phyloP scores from a whole-genome alignment of 2,113 vertebrate genomes.

The Dasyprocta punctata region DNA sequence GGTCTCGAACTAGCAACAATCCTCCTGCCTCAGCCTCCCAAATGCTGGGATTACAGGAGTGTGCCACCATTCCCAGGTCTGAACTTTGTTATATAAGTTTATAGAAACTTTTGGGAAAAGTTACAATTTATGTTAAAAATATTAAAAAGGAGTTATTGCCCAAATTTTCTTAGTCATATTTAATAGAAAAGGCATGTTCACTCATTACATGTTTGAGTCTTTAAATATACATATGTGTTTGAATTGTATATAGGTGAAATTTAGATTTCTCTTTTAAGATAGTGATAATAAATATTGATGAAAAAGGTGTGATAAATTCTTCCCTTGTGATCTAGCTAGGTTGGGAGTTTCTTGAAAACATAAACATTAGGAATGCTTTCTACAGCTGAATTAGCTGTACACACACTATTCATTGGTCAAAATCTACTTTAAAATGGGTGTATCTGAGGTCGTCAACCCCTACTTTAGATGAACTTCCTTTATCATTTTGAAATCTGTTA shows the following conservation, averaged over 20 bases:
- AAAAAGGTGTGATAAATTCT: neutral
- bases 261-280: conserved; percentile 28
- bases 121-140: conserved; percentile 41
- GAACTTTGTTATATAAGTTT: neutral
- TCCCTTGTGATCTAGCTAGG: neutral
- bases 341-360: neutral
- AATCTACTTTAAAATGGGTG: neutral
- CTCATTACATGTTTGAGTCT: neutral
- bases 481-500: neutral
- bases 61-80: neutral
- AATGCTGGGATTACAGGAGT: too few relatives aligned
- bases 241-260: neutral
- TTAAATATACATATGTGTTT: conserved; percentile 37
- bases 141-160: neutral
- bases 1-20: too few relatives aligned
- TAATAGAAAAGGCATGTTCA: neutral
- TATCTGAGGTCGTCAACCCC: neutral
- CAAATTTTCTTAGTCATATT: conserved; percentile 28
- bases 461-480: neutral
- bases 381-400: neutral
- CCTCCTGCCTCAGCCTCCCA: too few relatives aligned
- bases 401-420: neutral
- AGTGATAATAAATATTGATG: neutral
- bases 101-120: conserved; percentile 45
- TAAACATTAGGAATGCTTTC: neutral